phyloP scores from a whole-genome alignment of 2,888 invertebrate species.

The Aradus depressus region DNA sequence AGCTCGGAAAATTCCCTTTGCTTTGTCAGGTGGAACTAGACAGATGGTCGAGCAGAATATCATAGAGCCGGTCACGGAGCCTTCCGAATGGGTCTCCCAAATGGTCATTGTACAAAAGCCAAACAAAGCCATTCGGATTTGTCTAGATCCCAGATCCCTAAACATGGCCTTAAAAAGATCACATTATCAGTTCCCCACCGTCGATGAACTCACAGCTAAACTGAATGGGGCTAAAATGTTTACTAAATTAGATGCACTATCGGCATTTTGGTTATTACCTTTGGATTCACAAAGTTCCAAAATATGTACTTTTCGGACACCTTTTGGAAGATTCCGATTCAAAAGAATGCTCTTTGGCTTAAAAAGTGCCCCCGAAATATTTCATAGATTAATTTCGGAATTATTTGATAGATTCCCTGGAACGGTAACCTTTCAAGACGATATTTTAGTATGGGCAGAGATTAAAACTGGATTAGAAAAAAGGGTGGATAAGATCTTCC shows the following conservation, averaged over 20 bases:
- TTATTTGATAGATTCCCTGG: slow-evolving; percentile 20
- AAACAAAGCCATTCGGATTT: slow-evolving; percentile 14
- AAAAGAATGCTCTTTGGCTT: slow-evolving; percentile 34
- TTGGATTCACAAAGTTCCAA: slow-evolving; percentile 9
- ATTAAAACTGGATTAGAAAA: slow-evolving; percentile 20
- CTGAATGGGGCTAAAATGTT: slow-evolving; percentile 15
- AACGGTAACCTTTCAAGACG: slow-evolving; percentile 22
- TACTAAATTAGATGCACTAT: slow-evolving; percentile 17
- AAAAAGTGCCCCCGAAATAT: slow-evolving; percentile 31
- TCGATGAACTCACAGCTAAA: slow-evolving; percentile 14
- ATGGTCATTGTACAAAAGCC: slow-evolving; percentile 17
- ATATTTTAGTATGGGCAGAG: no score
- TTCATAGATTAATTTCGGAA: no score
- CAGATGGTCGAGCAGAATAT: slow-evolving; percentile 6
- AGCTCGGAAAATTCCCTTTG: slow-evolving; percentile 7
- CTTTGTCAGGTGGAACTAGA: slow-evolving; percentile 11
- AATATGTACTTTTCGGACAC: slow-evolving; percentile 16
- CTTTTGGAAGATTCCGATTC: slow-evolving; percentile 30
- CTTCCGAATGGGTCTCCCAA: slow-evolving; percentile 16
- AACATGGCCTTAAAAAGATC: slow-evolving; percentile 13
- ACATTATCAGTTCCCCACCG: slow-evolving; percentile 13
- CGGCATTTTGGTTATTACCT: slow-evolving; percentile 18
- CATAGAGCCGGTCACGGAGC: slow-evolving; percentile 12
- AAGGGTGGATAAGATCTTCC: no score
- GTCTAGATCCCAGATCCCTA: slow-evolving; percentile 16